Base-by-base conservation (phyloP, 2,113 vertebrate genomes). In the Turdus rufiventris region DNA sequence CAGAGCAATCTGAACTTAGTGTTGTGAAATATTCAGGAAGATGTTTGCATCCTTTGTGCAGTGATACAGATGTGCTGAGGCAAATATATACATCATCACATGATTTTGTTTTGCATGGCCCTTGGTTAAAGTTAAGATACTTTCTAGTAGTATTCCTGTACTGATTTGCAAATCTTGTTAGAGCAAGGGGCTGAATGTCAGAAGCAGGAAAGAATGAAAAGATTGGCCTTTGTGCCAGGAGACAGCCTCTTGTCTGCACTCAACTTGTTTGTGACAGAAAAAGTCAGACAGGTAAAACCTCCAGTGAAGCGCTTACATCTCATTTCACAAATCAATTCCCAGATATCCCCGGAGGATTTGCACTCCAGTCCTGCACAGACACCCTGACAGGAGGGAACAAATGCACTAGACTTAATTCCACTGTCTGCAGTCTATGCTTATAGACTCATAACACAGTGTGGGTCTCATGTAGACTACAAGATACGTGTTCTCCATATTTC, bases 281-380 rank as follows among this genome's bases (percentile, higher is more conserved):
- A 54, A 57, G 76, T 72, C 62, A 79, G 56, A 33, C 33, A 93
- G 75, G 63, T 78, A 56, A 70, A 72, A 75, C 47, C 61, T 91
- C 61, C 50, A 65, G 66, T 17, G 50, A 92, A 31, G 38, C 42
- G 72, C 61, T 83, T 89, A 29, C 24, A 8, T 68, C 42, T 79
- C 10, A 12, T 34, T 73, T 89, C 54, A 62, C 66, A 88, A 51
- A 88, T 89, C 20, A 43, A 8, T 89, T 79, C 54, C 50, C 16
- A 3, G 76, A 6, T 89, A 33, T 53, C 9, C 12, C 47, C 3
- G 0, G 6, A 61, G 57, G 58, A 34, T 62, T 45, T 6, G 4
- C 51, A 34, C 53, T 82, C 65, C 34, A 24, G 45, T 38, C 36
- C 33, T 61, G 24, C 23, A 45, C 61, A 79, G 45, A 31, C 18